These are phyloP conservation scores for Gallinago undulata DNA, from an alignment of 2,113 vertebrate species.

Conservation along the genomic window DNA sequence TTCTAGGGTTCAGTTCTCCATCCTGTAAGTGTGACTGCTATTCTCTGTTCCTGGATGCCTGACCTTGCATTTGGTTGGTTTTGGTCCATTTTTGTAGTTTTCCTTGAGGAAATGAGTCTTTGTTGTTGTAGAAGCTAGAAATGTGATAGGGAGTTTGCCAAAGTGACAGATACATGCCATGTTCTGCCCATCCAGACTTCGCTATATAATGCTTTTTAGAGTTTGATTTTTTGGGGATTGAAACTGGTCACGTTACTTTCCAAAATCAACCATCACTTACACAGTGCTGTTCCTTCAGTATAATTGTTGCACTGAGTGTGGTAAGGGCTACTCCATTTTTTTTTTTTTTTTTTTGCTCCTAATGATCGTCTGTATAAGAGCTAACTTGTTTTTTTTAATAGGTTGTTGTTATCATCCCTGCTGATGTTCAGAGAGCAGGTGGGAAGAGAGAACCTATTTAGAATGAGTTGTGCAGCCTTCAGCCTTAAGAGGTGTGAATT, in stretches of 20 bases:
- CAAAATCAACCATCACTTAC: neutral
- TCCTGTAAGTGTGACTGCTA: neutral
- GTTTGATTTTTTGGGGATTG: neutral
- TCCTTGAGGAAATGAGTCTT: neutral
- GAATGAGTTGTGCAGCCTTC: neutral
- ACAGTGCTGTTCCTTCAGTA: neutral
- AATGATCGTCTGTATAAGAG: neutral
- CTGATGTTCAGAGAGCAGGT: neutral
- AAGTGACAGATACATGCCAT: neutral
- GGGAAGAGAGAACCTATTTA: neutral
- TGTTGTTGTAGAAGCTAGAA: neutral
- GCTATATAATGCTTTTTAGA: neutral
- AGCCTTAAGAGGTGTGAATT: neutral
- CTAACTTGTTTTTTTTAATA: neutral
- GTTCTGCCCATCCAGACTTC: neutral
- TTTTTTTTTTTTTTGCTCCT: neutral
- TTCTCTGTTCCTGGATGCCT: slow-evolving; percentile 12
- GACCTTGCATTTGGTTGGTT: slow-evolving; percentile 12
- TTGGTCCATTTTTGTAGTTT: neutral
- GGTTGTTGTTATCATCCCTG: neutral
- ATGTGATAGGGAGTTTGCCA: neutral
- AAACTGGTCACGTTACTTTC: neutral
- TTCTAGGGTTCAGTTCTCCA: slow-evolving; percentile 31
- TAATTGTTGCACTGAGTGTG: neutral
- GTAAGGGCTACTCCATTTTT: neutral